Evolutionary conservation across 2,113 vertebrate species (phyloP).

Genomic region (Tetrax tetrax): DNA sequence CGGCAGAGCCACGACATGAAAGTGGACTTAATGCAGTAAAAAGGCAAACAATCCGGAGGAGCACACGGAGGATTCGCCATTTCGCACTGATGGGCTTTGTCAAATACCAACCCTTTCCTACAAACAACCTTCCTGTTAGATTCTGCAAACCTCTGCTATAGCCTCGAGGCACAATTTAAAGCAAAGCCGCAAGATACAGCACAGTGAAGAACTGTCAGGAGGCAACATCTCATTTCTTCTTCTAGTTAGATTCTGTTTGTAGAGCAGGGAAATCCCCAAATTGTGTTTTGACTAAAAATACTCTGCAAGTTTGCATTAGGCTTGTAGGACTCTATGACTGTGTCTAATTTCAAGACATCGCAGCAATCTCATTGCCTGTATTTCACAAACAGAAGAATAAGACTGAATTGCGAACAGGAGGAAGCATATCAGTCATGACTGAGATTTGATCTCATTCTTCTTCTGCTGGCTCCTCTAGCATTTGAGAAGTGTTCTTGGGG

Average conservation of each 20-base stretch:
- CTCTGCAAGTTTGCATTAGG: neutral
- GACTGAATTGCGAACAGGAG: neutral
- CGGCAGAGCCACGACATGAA: neutral
- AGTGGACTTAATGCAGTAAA: neutral
- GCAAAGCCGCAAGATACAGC: neutral
- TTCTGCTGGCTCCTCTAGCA: neutral
- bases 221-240: neutral
- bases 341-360: neutral
- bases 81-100: neutral
- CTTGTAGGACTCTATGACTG: neutral
- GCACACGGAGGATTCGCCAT: neutral
- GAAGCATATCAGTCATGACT: neutral
- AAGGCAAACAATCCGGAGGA: neutral
- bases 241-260: neutral
- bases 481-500: neutral
- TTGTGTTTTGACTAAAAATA: neutral
- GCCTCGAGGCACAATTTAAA: conserved; percentile 5
- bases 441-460: neutral
- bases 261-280: conserved; percentile 15
- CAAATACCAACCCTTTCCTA: neutral
- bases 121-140: neutral
- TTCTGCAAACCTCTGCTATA: neutral
- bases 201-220: neutral
- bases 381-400: neutral
- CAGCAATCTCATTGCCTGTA: neutral